A percentile compares a stretch with the other conserved stretches of the same genome.
Conservation (phyloP, 2,888 invertebrate species). For the Habroteleia sp. region DNA sequence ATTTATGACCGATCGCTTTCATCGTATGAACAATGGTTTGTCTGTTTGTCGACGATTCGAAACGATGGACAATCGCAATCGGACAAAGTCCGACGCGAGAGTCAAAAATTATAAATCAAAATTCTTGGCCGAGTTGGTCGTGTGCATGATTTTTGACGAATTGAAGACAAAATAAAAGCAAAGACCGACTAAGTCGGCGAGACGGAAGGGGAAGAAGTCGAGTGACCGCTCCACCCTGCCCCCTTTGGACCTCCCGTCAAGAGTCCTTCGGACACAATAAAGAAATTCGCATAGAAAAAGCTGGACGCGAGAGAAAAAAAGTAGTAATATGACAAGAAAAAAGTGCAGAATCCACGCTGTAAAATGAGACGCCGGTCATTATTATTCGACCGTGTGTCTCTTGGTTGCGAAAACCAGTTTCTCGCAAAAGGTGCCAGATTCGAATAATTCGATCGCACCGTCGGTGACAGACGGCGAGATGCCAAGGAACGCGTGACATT, state of each 20-base stretch:
- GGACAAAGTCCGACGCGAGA: slow-evolving; percentile 1
- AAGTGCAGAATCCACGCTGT: slow-evolving; percentile 65
- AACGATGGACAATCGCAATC: slow-evolving; percentile 16
- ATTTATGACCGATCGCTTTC: slow-evolving; percentile 61
- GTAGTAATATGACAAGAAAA: slow-evolving; percentile 30
- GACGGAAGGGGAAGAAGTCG: slow-evolving; percentile 4
- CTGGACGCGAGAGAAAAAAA: slow-evolving; percentile 28
- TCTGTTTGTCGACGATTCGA: slow-evolving; percentile 46
- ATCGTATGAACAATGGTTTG: slow-evolving; percentile 52
- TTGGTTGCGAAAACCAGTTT: slow-evolving; percentile 64
- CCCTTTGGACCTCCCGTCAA: slow-evolving; percentile 71
- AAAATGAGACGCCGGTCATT: slow-evolving; percentile 69
- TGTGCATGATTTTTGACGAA: slow-evolving; percentile 40
- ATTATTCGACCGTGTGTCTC: slow-evolving; percentile 63
- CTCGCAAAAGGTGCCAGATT: slow-evolving; percentile 64
- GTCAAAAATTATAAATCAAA: slow-evolving; percentile 13
- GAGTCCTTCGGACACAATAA: slow-evolving; percentile 69
- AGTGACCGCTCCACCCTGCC: slow-evolving; percentile 61
- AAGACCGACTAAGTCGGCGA: background rate
- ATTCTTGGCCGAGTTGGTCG: no score
- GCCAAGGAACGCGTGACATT: slow-evolving; percentile 45
- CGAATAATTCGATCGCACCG: slow-evolving; percentile 64
- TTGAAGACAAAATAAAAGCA: slow-evolving; percentile 34
- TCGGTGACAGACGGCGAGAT: slow-evolving; percentile 59
- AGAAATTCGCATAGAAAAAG: slow-evolving; percentile 61